These are phyloP conservation scores for Lacanobia oleracea DNA, from an alignment of 2,888 invertebrate species.

Conservation along the genomic window DNA sequence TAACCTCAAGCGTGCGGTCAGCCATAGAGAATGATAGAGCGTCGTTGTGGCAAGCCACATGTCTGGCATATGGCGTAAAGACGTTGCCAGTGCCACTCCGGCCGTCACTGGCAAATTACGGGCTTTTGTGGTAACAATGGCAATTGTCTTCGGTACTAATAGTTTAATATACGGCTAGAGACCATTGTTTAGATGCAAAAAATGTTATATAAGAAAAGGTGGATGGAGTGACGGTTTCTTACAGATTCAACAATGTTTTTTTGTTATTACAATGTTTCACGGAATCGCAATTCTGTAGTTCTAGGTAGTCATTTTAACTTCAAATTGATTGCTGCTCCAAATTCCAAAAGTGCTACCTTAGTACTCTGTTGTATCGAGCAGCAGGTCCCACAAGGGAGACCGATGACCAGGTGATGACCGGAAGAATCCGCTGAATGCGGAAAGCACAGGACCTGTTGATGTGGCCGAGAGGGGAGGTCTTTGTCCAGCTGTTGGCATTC, in stretches of 20 bases:
- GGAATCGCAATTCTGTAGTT: neutral
- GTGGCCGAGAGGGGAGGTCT: too few species aligned
- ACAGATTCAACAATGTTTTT: neutral
- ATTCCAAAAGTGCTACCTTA: too few species aligned
- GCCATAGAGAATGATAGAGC: slow-evolving; percentile 74
- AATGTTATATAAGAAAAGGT: slow-evolving; percentile 12
- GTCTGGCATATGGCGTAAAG: slow-evolving; percentile 81
- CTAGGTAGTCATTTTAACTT: too few species aligned
- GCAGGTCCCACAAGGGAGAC: too few species aligned
- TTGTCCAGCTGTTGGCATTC: too few species aligned
- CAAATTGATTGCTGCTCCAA: too few species aligned
- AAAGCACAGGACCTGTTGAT: too few species aligned
- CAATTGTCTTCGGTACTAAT: slow-evolving; percentile 61
- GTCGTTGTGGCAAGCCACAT: slow-evolving; percentile 75
- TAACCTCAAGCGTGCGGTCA: slow-evolving; percentile 65
- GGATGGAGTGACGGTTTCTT: slow-evolving; percentile 2
- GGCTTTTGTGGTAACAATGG: slow-evolving; percentile 70
- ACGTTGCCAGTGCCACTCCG: slow-evolving; percentile 68
- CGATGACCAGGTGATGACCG: too few species aligned
- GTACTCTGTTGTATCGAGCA: too few species aligned
- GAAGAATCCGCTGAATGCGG: too few species aligned
- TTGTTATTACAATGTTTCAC: neutral
- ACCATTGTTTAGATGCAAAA: slow-evolving; percentile 39
- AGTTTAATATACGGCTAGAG: slow-evolving; percentile 39
- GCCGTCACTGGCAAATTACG: slow-evolving; percentile 75